Conservation (phyloP, 1,140 invertebrate genomes). For the Drosophila melanogaster region DNA sequence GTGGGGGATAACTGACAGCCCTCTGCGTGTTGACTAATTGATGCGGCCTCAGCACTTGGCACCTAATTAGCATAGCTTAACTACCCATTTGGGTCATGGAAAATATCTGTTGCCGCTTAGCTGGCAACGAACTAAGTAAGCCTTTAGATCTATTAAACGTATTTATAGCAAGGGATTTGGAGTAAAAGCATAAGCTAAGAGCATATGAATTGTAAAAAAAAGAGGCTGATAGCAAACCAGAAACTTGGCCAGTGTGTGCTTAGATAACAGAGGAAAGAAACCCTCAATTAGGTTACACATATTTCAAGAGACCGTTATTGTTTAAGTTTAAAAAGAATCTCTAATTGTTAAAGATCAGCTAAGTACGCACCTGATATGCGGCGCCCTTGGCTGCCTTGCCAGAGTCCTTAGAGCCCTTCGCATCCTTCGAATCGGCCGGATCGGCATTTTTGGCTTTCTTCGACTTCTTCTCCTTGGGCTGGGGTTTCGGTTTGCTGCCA, state of each 20-base stretch:
- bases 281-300: neutral
- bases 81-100: constrained; percentile 1
- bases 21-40: constrained; percentile 38
- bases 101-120: neutral
- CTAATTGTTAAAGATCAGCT: too few species aligned
- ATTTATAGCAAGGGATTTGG: neutral
- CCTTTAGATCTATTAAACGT: neutral
- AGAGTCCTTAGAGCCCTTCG: constrained; percentile 86
- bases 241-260: constrained; percentile 11
- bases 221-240: constrained; percentile 6
- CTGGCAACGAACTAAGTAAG: too few species aligned
- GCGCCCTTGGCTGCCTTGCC: constrained; percentile 86
- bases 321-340: too few species aligned
- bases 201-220: too few species aligned
- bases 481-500: constrained; percentile 88
- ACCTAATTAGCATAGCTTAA: constrained; percentile 1
- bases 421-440: constrained; percentile 85
- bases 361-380: constrained; percentile 86
- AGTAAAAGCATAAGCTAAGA: neutral
- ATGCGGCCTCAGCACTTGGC: constrained; percentile 48
- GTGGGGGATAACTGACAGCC: neutral
- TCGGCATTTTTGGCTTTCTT: constrained; percentile 88
- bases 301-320: neutral
- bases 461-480: constrained; percentile 90
- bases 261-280: too few species aligned